A percentile compares a stretch with the other conserved stretches of the same genome.
These are phyloP conservation scores for Henricia sp. DNA, from an alignment of 53 echinoderm and acorn worm genomes.

Conservation along the genomic window DNA sequence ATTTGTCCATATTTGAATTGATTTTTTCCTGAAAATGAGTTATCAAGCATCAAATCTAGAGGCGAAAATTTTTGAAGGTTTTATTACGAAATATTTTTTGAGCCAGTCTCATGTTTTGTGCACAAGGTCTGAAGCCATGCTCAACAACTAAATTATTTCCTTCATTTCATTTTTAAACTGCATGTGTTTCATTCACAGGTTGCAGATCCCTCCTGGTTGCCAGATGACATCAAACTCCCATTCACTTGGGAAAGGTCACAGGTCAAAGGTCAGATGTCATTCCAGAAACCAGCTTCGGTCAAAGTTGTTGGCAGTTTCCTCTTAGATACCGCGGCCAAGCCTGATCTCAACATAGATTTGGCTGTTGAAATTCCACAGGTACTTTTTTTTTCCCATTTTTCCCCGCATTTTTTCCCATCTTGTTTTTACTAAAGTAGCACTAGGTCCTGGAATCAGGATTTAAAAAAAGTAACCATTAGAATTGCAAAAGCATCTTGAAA, in stretches of 20 bases:
- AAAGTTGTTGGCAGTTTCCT: slow-evolving; percentile 88
- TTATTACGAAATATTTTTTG: no score
- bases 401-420: no score
- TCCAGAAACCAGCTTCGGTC: slow-evolving; percentile 76
- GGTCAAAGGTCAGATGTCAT: slow-evolving; percentile 68
- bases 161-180: not conserved
- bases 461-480: no score
- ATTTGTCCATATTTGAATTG: no score
- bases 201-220: slow-evolving; percentile 62
- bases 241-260: slow-evolving; percentile 67
- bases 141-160: not conserved
- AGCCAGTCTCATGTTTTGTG: no score
- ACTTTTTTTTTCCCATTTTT: not conserved
- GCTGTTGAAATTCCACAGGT: slow-evolving; percentile 82
- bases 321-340: slow-evolving; percentile 69
- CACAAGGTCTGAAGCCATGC: not conserved
- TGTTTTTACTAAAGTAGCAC: no score
- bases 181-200: slow-evolving; percentile 40
- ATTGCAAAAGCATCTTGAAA: no score
- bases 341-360: slow-evolving; percentile 77
- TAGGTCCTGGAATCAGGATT: not conserved
- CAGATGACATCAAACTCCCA: slow-evolving; percentile 67
- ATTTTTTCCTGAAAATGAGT: no score
- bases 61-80: no score
- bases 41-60: no score